Base-by-base conservation (phyloP, 2,888 invertebrate genomes). In the Ecdyonurus torrentis region DNA sequence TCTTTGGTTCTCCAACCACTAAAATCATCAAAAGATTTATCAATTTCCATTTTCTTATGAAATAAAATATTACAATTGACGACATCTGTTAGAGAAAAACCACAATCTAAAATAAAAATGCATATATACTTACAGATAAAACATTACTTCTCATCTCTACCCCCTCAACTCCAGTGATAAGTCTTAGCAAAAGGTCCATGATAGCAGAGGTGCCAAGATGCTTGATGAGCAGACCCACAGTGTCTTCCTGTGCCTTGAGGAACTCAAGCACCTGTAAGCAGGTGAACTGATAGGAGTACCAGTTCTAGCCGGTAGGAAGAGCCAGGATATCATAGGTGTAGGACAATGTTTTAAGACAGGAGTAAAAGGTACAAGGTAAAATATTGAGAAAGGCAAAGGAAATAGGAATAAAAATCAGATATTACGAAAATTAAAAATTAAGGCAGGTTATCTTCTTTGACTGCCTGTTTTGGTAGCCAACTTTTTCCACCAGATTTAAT, bases 191-290 rank as follows among this genome's bases (percentile, higher is more conserved):
- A 70, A 93, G 83, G 82, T 97, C 95, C 81, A 93, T 92, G 71
- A 96, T 89, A 70, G 95, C 94, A 23, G 95, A 95, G 60, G 94
- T 95, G 71, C 90, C 87, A 72, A 96, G 83, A 79, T 97, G 95
- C 71, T 86, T 85, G 73, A 95, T 80, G 73, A 96, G 81, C 74
- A 88, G 83, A 68, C 89, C 85, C 74, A 96, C 83, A 80, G 94
- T 93, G 77, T 88, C 87, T 69, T 87, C 85, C 74, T 88, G 86
- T 66, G 85, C 83, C 77, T 91, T 90, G 74, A 96, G 83, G 81
- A 91, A 94, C 76, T 93, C 91, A 78, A 95, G 81, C 73, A 94
- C 89, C 79, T 93, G 87, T 73, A 91, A 85, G 78, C 90, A 91
- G 76, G 89, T 89, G 75, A 90, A 86, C 81, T 92, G 90, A 82